Conservation (phyloP, 30 jellyfish, hydroid and myxozoan genomes). For the Nemopilema nomurai region DNA sequence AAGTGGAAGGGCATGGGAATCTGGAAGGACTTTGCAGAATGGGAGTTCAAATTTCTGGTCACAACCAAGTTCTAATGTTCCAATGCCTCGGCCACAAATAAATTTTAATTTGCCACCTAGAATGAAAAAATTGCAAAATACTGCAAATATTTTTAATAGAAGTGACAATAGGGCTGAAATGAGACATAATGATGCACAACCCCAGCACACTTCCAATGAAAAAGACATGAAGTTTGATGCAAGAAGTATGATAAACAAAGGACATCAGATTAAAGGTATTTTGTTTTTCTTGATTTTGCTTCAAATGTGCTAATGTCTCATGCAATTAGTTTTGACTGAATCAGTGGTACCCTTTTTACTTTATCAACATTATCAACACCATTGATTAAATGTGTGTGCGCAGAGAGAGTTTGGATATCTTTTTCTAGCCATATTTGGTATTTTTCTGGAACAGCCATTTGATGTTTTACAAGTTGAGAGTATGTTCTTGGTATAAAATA, state of each 20-base stretch:
- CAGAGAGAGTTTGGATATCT: too few species aligned
- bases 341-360: too few species aligned
- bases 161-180: neutral
- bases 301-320: too few species aligned
- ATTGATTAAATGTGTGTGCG: too few species aligned
- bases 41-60: neutral
- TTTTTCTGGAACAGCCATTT: too few species aligned
- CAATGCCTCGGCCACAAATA: neutral
- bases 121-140: constrained; percentile 32
- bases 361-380: too few species aligned
- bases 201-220: neutral
- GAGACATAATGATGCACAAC: neutral
- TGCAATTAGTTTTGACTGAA: too few species aligned
- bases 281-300: too few species aligned
- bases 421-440: too few species aligned
- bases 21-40: too few species aligned
- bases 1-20: neutral
- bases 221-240: neutral
- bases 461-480: too few species aligned
- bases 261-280: neutral
- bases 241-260: neutral
- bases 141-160: neutral
- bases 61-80: neutral
- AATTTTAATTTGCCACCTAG: constrained; percentile 44
- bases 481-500: too few species aligned